These are phyloP conservation scores for Stichodactyla mertensii DNA, from an alignment of 64 coral and sea anemone species.

Conservation along the genomic window DNA sequence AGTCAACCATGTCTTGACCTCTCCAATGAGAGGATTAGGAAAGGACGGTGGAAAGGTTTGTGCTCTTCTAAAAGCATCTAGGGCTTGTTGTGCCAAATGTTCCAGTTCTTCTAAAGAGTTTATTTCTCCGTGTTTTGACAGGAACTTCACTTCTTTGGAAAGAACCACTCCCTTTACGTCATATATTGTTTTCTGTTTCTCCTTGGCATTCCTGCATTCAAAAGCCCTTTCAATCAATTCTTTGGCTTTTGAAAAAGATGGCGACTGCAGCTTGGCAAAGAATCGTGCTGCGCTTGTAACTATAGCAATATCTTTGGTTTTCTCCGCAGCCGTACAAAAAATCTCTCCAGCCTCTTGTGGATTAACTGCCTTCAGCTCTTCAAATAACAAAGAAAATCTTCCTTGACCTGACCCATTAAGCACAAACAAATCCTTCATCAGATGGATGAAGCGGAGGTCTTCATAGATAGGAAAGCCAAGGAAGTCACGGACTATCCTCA, in stretches of 20 bases:
- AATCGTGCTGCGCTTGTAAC: constrained; percentile 56
- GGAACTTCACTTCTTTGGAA: constrained; percentile 7
- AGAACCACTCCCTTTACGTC: constrained; percentile 51
- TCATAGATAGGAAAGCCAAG: constrained; percentile 50
- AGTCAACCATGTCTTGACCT: constrained; percentile 63
- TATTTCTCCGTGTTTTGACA: constrained; percentile 16
- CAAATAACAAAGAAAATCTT: constrained; percentile 60
- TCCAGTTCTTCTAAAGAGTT: not conserved
- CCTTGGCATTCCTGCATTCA: constrained; percentile 17
- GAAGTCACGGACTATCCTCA: constrained; percentile 36
- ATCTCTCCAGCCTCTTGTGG: constrained; percentile 27
- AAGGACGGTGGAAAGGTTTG: constrained; percentile 65
- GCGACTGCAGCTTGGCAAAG: constrained; percentile 43
- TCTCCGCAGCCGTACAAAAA: constrained; percentile 50
- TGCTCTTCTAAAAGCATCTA: constrained; percentile 30
- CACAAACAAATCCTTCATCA: constrained; percentile 60
- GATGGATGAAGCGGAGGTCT: constrained; percentile 17
- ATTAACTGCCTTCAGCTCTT: constrained; percentile 31
- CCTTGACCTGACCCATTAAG: not conserved
- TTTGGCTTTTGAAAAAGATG: constrained; percentile 39
- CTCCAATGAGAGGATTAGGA: constrained; percentile 66
- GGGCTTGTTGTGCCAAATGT: not conserved
- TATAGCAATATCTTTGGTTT: constrained; percentile 46
- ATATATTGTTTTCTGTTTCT: constrained; percentile 11
- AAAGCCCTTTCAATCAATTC: constrained; percentile 37